These are phyloP conservation scores for Rhinoptilus africanus DNA, from an alignment of 2,113 vertebrate genomes.

Conservation along the genomic window DNA sequence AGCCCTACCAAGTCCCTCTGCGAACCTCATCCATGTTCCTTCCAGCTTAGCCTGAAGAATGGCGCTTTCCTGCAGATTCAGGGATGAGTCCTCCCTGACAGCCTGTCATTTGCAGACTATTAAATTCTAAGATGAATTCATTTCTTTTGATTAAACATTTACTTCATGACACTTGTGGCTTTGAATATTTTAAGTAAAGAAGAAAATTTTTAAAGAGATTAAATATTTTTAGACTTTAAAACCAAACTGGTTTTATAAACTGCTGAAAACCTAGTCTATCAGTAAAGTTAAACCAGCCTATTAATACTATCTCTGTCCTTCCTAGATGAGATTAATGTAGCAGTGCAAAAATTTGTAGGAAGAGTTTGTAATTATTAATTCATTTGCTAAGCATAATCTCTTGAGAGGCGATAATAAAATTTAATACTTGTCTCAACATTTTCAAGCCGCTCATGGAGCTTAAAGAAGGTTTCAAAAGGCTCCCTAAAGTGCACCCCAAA, in stretches of 20 bases:
- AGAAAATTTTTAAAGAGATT: neutral
- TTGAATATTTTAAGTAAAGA: constrained; percentile 9
- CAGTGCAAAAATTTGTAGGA: neutral
- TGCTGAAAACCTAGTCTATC: neutral
- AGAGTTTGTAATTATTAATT: neutral
- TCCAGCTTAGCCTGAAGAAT: neutral
- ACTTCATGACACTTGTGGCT: neutral
- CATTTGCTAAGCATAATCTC: constrained; percentile 11
- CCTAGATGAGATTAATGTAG: neutral
- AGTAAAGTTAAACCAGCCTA: neutral
- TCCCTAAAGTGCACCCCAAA: neutral
- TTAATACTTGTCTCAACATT: neutral
- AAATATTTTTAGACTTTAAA: neutral
- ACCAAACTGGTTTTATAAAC: neutral
- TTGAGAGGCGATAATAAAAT: neutral
- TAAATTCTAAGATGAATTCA: neutral
- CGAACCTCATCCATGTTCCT: neutral
- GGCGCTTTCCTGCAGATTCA: neutral
- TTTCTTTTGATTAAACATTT: neutral
- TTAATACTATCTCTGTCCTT: neutral
- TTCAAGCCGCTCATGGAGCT: neutral
- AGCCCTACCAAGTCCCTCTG: neutral
- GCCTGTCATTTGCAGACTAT: neutral
- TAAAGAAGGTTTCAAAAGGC: neutral
- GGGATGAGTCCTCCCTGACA: neutral